phyloP scores from a whole-genome alignment of 1,140 invertebrate species.

The Drosophila yakuba region DNA sequence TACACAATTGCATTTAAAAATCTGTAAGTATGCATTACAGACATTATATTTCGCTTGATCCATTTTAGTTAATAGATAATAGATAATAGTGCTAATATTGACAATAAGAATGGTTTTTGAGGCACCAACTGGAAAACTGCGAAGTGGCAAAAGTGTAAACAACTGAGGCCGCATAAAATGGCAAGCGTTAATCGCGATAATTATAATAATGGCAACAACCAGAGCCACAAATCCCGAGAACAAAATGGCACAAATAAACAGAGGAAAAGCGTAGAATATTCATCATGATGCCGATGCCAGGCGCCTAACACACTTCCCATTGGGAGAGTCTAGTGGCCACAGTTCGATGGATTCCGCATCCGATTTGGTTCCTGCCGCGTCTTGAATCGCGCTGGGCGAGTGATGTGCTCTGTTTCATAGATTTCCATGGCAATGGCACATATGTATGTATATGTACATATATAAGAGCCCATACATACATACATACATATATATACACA shows the following conservation, averaged over 20 bases:
- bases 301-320: conserved; percentile 73
- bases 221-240: conserved; percentile 35
- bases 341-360: conserved; percentile 38
- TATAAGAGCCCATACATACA: conserved; percentile 6
- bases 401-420: conserved; percentile 47
- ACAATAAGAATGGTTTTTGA: background rate
- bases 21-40: no score
- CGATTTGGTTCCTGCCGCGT: conserved; percentile 12
- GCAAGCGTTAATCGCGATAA: conserved; percentile 59
- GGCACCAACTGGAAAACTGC: conserved; percentile 5
- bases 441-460: conserved; percentile 1
- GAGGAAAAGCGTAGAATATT: conserved; percentile 29
- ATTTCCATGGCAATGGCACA: conserved; percentile 55
- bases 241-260: conserved; percentile 72
- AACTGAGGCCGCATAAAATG: conserved; percentile 37
- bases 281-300: conserved; percentile 49
- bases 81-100: conserved; percentile 19
- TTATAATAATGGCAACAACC: conserved; percentile 63
- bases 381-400: conserved; percentile 14
- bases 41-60: no score
- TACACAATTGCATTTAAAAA: no score
- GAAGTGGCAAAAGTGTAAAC: conserved; percentile 55
- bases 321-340: conserved; percentile 62
- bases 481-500: conserved; percentile 14
- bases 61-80: no score